Conservation (phyloP, 2,797 vertebrate species). For the Oryzias dopingdopingensis region DNA sequence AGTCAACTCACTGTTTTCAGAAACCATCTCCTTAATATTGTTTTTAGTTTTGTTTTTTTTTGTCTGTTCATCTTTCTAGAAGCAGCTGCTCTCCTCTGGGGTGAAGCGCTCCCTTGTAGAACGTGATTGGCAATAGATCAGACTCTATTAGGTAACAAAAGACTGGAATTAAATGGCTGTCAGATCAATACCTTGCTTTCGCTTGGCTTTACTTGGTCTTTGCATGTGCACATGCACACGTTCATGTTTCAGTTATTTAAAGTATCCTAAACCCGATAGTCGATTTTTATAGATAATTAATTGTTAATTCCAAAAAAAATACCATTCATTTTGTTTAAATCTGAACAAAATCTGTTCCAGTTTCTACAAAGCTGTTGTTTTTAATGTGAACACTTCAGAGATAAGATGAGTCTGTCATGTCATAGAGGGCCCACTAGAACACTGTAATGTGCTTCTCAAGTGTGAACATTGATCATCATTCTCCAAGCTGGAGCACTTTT, state of each 20-base stretch:
- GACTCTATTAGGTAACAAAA: constrained; percentile 71
- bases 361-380: too few relatives aligned
- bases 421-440: too few relatives aligned
- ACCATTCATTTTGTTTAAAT: too few relatives aligned
- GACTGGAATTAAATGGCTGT: constrained; percentile 63
- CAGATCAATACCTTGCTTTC: constrained; percentile 58
- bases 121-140: constrained; percentile 64
- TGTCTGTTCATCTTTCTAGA: constrained; percentile 63
- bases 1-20: constrained; percentile 35
- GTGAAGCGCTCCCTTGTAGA: constrained; percentile 49
- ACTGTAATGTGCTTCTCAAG: too few relatives aligned
- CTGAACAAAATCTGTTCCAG: too few relatives aligned
- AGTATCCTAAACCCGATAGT: too few relatives aligned
- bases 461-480: too few relatives aligned
- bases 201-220: neutral
- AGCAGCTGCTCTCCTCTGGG: constrained; percentile 59
- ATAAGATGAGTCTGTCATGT: too few relatives aligned
- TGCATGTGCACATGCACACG: neutral
- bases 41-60: constrained; percentile 5
- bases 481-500: too few relatives aligned
- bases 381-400: too few relatives aligned
- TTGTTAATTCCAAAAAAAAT: too few relatives aligned
- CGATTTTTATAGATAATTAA: too few relatives aligned
- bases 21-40: constrained; percentile 35
- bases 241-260: neutral